Base-by-base conservation (phyloP, 2,888 invertebrate species). In the Microctonus brassicae region DNA sequence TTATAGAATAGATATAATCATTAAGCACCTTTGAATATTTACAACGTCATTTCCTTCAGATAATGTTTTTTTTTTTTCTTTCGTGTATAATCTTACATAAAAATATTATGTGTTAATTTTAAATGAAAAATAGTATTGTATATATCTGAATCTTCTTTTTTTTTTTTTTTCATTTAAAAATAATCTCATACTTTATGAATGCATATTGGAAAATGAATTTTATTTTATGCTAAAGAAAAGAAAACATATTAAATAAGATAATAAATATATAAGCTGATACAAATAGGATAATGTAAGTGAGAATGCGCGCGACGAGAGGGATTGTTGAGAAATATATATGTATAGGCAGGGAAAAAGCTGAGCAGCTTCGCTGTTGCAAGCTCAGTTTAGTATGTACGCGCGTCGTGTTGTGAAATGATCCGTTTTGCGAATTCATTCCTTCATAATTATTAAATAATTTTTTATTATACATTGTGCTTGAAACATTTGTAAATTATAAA, bases 371-470 rank as follows among this genome's bases (percentile, higher is more conserved):
- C 75, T 17, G 70, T 76, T 78, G 75, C 78, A 80, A 81, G 80
- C 83, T 81, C 74, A 79, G 39, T 82, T 84, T 84, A 85, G 85
- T 85, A 78, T 47, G 17, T 81, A 80, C 83, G 83, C 84, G 85
- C 85, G 84, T 76, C 79, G 75, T 82, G 80, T 83, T 81, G 80
- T 78, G 79, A 79, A 47, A 47, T 47, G 47, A 47, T n/a, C 47
- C 6, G 47, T 47, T 17, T 17, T 17, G 20, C 47, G n/a, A n/a
- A 4, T 47, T 47, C 20, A 0, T 13, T 39, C 39, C n/a, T 5
- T 39, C 39, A 39, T 11, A 11, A n/a, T n/a, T 13, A n/a, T 39
- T n/a, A 39, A 39, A 39, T 39, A 39, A n/a, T 39, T 13, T 13
- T 17, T 47, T n/a, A 47, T 47, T 47, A 47, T 20, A 47, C 17